These are phyloP conservation scores for Thecophora atra DNA, from an alignment of 2,888 invertebrate genomes.

Conservation along the genomic window DNA sequence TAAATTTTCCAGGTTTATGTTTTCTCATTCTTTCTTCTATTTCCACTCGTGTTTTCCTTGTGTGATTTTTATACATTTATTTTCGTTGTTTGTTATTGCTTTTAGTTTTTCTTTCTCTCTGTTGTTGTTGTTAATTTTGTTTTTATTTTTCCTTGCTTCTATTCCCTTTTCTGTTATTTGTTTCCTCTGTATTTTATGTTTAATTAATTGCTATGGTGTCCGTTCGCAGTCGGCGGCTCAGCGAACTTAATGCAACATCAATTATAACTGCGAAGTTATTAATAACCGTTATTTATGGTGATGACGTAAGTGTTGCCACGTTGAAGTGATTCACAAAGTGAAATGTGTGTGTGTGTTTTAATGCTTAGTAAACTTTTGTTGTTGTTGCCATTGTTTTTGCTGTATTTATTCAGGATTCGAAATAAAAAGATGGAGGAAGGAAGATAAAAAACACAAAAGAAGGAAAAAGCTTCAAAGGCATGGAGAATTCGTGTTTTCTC, in stretches of 20 bases:
- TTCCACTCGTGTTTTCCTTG: background rate
- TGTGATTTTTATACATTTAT: background rate
- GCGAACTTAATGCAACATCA: conserved; percentile 34
- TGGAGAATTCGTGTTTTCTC: too few species aligned
- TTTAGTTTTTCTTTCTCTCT: conserved; percentile 3
- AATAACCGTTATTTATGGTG: conserved; percentile 34
- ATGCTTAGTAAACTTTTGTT: background rate
- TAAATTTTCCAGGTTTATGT: background rate
- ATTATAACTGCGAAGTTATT: conserved; percentile 31
- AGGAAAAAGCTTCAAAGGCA: background rate
- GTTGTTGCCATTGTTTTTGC: background rate
- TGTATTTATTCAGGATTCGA: background rate
- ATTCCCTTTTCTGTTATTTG: background rate
- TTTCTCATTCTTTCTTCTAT: background rate
- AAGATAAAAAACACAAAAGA: background rate
- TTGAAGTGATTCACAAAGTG: background rate
- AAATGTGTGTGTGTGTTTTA: background rate
- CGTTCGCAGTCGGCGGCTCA: conserved; percentile 29
- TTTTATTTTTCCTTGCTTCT: too few species aligned
- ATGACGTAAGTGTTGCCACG: background rate
- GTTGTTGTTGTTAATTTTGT: conserved; percentile 3
- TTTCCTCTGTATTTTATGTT: conserved; percentile 6
- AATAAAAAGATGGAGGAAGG: background rate
- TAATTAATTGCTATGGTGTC: conserved; percentile 26
- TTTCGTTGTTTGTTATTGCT: background rate